Evolutionary conservation across 2,113 vertebrate genomes (phyloP), one percentile per base, ranked within the genome.

Genomic region (Excalfactoria chinensis): DNA sequence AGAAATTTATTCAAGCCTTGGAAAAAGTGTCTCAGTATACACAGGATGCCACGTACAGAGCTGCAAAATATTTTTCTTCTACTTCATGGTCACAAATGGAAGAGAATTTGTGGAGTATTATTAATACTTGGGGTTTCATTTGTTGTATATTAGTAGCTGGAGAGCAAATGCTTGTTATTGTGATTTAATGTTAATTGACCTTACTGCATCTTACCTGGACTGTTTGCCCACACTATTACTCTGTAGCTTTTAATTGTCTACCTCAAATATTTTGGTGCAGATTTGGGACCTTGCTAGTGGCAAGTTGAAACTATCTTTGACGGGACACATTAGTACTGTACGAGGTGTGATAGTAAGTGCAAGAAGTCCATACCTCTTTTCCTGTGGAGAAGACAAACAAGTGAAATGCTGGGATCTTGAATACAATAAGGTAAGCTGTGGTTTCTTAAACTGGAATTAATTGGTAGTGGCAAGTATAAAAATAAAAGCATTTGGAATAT

Each of bases 381-480:
- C 99, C 74, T 99, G 99, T 91, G 99, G 99, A 64, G 99, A 99
- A 95, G 99, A 99, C 97, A 99, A 99, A 79, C 99, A 99, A 78
- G 99, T 99, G 93, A 99, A 99, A 77, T 99, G 99, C 96, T 99
- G 99, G 99, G 99, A 99, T 96, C 98, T 99, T 69, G 99, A 99
- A 92, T 99, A 99, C 90, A 99, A 99, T 95, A 99, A 99, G 98
- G 99, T 99, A 87, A 46, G 49, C 26, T 66, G 9, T 34, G 51
- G 6, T 41, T 35, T 58, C 40, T 77, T 86, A 35, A 32, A 15
- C 23, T 43, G 18, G 17, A 79, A 53, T 44, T 25, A 67, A 23
- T 25, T 84, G 8, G 6, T 53, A 46, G 32, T n/a, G 41, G 17
- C 9, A 70, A 28, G 46, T 41, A 35, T 1, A 75, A 37, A 72